These are phyloP conservation scores for Callochromis pleurospilus DNA, from an alignment of 2,113 vertebrate species.

Conservation along the genomic window DNA sequence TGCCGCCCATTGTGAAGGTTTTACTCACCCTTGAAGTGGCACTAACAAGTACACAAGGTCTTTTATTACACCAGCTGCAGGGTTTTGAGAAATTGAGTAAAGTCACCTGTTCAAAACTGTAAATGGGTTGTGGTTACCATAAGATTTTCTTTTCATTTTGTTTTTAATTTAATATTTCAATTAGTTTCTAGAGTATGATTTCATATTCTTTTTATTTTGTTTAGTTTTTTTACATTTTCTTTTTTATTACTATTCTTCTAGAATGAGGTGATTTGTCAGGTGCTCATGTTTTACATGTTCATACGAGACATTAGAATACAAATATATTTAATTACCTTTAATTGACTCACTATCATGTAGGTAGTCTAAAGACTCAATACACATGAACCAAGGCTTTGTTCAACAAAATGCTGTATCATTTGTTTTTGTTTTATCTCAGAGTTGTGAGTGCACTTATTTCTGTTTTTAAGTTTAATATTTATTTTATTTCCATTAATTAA, in stretches of 20 bases:
- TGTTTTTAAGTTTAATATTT: background rate
- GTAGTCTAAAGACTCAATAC: background rate
- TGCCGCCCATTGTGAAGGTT: background rate
- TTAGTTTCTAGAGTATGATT: background rate
- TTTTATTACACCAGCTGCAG: background rate
- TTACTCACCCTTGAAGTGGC: background rate
- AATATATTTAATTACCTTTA: background rate
- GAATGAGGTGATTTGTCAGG: background rate
- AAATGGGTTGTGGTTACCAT: background rate
- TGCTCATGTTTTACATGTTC: background rate
- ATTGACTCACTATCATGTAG: background rate
- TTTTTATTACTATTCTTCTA: background rate
- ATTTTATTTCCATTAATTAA: background rate
- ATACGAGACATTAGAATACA: background rate
- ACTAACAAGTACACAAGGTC: background rate
- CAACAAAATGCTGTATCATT: background rate
- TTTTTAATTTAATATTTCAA: background rate
- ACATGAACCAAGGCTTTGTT: rapidly evolving
- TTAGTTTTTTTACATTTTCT: background rate
- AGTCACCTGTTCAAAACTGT: background rate
- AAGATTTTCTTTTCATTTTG: background rate
- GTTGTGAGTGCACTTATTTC: background rate
- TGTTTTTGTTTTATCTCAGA: background rate
- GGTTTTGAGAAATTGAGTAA: background rate
- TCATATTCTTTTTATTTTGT: background rate